phyloP scores from a whole-genome alignment of 1,140 invertebrate genomes.

The Rhopalosiphum maidis region DNA sequence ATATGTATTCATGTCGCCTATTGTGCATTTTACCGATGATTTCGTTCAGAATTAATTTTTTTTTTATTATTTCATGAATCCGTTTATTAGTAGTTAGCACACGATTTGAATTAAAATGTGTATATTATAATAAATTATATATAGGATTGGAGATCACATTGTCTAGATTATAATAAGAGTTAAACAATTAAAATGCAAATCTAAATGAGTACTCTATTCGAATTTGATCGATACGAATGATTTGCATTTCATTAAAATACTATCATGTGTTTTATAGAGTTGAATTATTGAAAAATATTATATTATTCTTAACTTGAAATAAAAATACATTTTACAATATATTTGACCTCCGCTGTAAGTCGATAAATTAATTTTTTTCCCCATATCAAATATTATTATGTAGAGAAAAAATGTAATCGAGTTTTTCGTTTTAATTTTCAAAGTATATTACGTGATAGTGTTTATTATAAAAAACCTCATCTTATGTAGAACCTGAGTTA shows the following conservation, averaged over 20 bases:
- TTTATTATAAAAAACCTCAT: background rate
- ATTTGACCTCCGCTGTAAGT: background rate
- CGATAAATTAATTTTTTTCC: background rate
- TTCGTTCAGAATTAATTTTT: background rate
- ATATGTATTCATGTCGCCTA: background rate
- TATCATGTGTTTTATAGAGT: background rate
- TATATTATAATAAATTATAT: background rate
- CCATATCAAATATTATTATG: background rate
- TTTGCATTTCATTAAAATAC: background rate
- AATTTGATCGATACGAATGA: background rate
- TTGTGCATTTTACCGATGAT: background rate
- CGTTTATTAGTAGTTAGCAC: background rate
- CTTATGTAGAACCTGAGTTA: background rate
- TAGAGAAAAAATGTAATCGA: background rate
- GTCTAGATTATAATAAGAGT: background rate
- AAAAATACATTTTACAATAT: background rate
- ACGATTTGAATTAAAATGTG: background rate
- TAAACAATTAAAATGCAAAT: slow-evolving; percentile 9
- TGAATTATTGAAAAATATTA: background rate
- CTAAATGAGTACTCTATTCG: background rate
- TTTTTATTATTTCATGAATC: background rate
- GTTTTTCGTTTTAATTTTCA: background rate
- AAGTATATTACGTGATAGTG: background rate
- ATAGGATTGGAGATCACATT: background rate
- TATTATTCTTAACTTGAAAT: background rate